Percentiles rank a stretch among this genome's conserved stretches.
Evolutionary conservation across 2,113 vertebrate species (phyloP).

Genomic region (Coptodon bakossiorum): DNA sequence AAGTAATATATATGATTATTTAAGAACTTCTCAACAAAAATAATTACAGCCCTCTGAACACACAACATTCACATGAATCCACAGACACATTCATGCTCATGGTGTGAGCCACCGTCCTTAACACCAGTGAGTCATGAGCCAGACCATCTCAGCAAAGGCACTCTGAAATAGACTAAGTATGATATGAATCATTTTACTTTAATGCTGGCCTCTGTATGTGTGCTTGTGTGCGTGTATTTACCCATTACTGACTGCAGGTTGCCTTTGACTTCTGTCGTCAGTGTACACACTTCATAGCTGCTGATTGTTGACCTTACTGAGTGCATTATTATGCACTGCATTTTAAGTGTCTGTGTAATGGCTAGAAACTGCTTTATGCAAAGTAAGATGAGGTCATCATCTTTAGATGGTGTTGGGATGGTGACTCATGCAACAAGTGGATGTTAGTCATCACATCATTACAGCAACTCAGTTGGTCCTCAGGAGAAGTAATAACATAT

Average conservation of each 20-base stretch:
- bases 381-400: background rate
- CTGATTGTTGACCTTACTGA: background rate
- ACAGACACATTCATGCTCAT: background rate
- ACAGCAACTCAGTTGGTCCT: background rate
- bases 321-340: background rate
- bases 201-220: background rate
- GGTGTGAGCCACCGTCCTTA: background rate
- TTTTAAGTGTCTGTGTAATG: background rate
- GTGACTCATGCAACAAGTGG: constrained; percentile 44
- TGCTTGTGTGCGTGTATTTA: background rate
- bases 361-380: constrained; percentile 5
- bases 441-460: constrained; percentile 10
- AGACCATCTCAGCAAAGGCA: background rate
- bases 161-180: background rate
- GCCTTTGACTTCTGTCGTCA: background rate
- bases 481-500: background rate
- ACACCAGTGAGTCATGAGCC: background rate
- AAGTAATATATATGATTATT: background rate
- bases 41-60: background rate
- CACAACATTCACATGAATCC: background rate
- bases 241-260: background rate
- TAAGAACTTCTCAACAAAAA: background rate
- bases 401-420: constrained; percentile 5
- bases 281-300: background rate
- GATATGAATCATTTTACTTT: background rate